These are phyloP conservation scores for Oryzias melastigma DNA, from an alignment of 2,113 vertebrate genomes.

Conservation along the genomic window DNA sequence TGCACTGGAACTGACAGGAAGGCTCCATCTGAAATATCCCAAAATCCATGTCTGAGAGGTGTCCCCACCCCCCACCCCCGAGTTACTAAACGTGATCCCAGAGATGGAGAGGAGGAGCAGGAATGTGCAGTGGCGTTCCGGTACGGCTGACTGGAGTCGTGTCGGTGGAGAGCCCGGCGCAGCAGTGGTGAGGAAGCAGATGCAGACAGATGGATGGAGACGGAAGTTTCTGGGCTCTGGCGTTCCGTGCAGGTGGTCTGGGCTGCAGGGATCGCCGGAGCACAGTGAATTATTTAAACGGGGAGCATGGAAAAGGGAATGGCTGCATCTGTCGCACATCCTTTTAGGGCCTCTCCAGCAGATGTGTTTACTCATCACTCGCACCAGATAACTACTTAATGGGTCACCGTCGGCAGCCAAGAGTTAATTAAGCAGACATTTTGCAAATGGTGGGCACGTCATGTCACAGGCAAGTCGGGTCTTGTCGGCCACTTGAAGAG, in stretches of 20 bases:
- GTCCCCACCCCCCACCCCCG: neutral
- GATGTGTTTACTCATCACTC: constrained; percentile 88
- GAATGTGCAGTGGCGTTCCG: constrained; percentile 14
- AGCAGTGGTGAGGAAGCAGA: constrained; percentile 26
- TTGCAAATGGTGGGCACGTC: constrained; percentile 72
- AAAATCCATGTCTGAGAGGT: neutral
- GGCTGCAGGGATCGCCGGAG: constrained; percentile 63
- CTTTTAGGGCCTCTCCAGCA: constrained; percentile 80
- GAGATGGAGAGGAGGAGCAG: constrained; percentile 1
- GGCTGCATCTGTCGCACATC: constrained; percentile 89
- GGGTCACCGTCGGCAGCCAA: constrained; percentile 83
- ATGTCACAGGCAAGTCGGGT: constrained; percentile 23
- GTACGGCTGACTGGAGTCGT: constrained; percentile 32
- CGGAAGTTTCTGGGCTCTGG: constrained; percentile 58
- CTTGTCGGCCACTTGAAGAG: neutral
- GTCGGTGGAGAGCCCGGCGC: constrained; percentile 24
- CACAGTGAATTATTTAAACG: constrained; percentile 86
- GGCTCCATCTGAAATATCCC: constrained; percentile 6
- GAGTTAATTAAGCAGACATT: constrained; percentile 87
- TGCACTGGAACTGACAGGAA: constrained; percentile 7
- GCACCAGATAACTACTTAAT: constrained; percentile 91
- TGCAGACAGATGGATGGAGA: constrained; percentile 70
- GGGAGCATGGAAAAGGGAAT: constrained; percentile 77
- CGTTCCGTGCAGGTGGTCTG: constrained; percentile 73
- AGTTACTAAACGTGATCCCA: constrained; percentile 10